These are phyloP conservation scores for Dendropsophus ebraccatus DNA, from an alignment of 2,113 vertebrate genomes.

Conservation along the genomic window DNA sequence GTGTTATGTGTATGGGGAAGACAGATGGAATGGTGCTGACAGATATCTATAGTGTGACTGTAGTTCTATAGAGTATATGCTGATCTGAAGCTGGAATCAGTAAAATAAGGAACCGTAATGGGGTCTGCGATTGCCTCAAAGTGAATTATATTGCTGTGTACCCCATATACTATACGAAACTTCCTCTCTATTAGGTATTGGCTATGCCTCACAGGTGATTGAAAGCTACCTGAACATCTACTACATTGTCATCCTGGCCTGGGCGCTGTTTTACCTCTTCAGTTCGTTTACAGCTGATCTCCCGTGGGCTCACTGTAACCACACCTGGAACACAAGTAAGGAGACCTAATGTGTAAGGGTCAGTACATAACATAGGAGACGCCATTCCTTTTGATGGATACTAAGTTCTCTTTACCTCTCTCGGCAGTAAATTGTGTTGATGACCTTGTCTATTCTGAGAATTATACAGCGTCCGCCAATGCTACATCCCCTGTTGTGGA, in stretches of 20 bases:
- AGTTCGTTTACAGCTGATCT: constrained; percentile 82
- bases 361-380: background rate
- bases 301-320: constrained; percentile 87
- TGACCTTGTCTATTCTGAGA: constrained; percentile 69
- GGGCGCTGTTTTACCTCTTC: constrained; percentile 89
- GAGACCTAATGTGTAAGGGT: no score
- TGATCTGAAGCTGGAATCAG: background rate
- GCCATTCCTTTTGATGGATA: no score
- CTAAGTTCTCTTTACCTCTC: constrained; percentile 12
- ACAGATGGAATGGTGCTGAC: no score
- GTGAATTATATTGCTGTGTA: background rate
- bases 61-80: background rate
- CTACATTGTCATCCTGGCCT: constrained; percentile 89
- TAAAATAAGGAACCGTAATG: background rate
- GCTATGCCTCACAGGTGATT: constrained; percentile 85
- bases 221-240: constrained; percentile 86
- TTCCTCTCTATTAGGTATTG: constrained; percentile 76
- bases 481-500: constrained; percentile 84
- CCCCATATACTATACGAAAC: no score
- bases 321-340: constrained; percentile 90
- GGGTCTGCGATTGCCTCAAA: background rate
- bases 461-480: constrained; percentile 68
- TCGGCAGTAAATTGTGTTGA: constrained; percentile 79
- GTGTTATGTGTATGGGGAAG: no score
- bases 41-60: background rate